phyloP scores from a whole-genome alignment of 2,888 invertebrate species.

The Phasia obesa region DNA sequence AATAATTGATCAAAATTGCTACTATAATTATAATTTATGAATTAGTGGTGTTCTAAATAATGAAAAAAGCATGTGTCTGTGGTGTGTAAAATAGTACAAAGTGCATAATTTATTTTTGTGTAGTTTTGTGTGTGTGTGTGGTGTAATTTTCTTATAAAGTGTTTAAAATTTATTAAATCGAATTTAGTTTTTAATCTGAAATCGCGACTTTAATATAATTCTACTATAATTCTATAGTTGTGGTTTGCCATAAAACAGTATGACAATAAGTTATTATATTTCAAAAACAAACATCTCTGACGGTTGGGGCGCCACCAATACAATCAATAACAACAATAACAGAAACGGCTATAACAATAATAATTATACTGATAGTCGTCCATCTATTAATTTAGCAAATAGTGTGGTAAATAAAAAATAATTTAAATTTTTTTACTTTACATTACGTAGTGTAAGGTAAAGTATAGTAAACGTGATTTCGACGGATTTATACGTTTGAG shows the following conservation, averaged over 20 bases:
- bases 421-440: constrained; percentile 7
- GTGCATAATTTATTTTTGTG: constrained; percentile 33
- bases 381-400: constrained; percentile 32
- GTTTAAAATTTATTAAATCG: constrained; percentile 9
- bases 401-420: constrained; percentile 26
- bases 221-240: constrained; percentile 29
- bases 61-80: constrained; percentile 42
- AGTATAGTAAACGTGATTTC: too few relatives aligned
- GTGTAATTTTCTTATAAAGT: constrained; percentile 18
- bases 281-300: constrained; percentile 23
- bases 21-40: too few relatives aligned
- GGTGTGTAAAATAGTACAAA: constrained; percentile 40
- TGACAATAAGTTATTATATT: constrained; percentile 39
- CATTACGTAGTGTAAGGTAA: too few relatives aligned
- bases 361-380: too few relatives aligned
- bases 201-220: constrained; percentile 18
- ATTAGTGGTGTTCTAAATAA: not conserved
- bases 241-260: constrained; percentile 18
- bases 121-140: constrained; percentile 7
- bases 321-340: constrained; percentile 6
- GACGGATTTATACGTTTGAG: too few relatives aligned
- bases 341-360: not conserved
- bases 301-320: constrained; percentile 44
- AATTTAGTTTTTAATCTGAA: constrained; percentile 23
- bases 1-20: constrained; percentile 17